Percentiles rank a stretch among this genome's conserved stretches.
These are phyloP conservation scores for Acanthurus leucopareius DNA, from an alignment of 2,797 vertebrate species.

Conservation along the genomic window DNA sequence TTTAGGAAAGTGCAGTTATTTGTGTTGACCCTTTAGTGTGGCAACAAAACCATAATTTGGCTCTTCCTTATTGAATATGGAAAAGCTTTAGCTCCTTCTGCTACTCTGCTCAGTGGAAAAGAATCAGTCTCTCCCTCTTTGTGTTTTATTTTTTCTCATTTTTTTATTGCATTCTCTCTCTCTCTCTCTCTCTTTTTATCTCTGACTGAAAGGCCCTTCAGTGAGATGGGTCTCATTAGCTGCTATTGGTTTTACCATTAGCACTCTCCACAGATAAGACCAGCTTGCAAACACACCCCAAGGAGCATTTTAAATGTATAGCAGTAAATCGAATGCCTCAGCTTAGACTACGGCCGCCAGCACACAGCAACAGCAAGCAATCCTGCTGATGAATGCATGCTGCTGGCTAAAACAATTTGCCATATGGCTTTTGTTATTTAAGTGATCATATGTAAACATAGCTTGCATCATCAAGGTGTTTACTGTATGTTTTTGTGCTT, in stretches of 20 bases:
- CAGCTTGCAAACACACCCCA: slow-evolving; percentile 41
- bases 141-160: too few relatives aligned
- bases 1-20: too few relatives aligned
- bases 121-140: slow-evolving; percentile 3
- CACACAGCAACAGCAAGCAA: slow-evolving; percentile 1
- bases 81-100: too few relatives aligned
- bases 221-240: slow-evolving; percentile 48
- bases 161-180: slow-evolving; percentile 2
- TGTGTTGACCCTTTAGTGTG: too few relatives aligned
- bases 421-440: slow-evolving; percentile 18
- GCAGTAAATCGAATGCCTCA: slow-evolving; percentile 37
- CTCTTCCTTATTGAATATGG: too few relatives aligned
- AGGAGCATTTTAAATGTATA: slow-evolving; percentile 54
- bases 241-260: slow-evolving; percentile 58
- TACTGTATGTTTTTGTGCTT: slow-evolving; percentile 1
- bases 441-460: slow-evolving; percentile 21
- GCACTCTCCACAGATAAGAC: slow-evolving; percentile 50
- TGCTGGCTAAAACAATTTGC: slow-evolving; percentile 11
- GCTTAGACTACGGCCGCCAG: slow-evolving; percentile 19
- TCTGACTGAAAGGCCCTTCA: slow-evolving; percentile 28
- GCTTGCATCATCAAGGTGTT: background rate
- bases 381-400: slow-evolving; percentile 26
- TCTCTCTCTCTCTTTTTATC: slow-evolving; percentile 1
- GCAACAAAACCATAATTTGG: too few relatives aligned
- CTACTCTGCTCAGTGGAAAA: background rate